Evolutionary conservation across 2,797 vertebrate genomes (phyloP), one percentile per base, ranked within the genome.

Genomic region (Eospalax fontanierii): DNA sequence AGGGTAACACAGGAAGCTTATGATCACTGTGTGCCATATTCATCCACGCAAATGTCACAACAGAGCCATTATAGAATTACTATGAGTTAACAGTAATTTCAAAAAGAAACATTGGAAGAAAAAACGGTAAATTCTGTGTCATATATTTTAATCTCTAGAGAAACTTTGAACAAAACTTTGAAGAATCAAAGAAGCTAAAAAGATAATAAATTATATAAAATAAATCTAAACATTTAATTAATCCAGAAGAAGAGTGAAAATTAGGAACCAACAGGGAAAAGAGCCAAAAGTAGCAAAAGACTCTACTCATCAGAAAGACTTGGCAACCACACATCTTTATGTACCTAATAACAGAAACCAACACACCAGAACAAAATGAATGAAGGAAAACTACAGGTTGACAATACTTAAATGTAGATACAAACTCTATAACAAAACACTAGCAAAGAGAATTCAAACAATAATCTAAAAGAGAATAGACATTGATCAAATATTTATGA

Each of bases 391-490:
- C 6, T 82, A 59, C 4, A 85, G 16, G 61, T 15, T 73, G 26
- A 74, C 33, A 79, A 24, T 43, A 50, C 24, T 87, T 35, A 82
- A 92, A 71, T 59, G 86, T 75, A 85, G 4, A 94, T 6, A 86
- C 18, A 95, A 87, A 43, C 59, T 76, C 18, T 14, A 4, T 87
- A 63, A 84, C 1, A 94, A 93, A 71, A 91, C 54, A 66, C 54
- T 46, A 92, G 59, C 59, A 90, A 94, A 93, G 1, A 93, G 8
- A 92, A 82, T 63, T 24, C 21, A 94, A 91, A 81, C 21, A 93
- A 78, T 82, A 91, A 40, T 59, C 30, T 40, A 92, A 94, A 87
- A 91, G 43, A 75, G 74, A 84, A 68, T 57, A 84, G 4, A 93
- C 46, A 43, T 75, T 92, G 61, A 91, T 66, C 43, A 94, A 83